phyloP scores from a whole-genome alignment of 2,113 vertebrate species.

The Trochalopteron elliotii region DNA sequence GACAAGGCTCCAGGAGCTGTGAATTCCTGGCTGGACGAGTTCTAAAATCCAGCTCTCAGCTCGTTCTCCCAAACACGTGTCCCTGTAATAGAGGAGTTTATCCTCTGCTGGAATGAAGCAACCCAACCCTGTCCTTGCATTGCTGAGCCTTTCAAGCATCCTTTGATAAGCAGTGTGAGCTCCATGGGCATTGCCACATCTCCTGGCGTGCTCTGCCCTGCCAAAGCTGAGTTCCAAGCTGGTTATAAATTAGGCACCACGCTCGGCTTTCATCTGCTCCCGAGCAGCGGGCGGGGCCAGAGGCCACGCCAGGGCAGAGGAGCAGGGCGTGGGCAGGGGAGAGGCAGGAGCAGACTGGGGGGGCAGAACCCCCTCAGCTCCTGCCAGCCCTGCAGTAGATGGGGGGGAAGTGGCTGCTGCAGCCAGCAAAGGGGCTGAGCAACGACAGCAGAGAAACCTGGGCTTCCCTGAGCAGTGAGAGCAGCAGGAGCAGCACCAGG shows the following conservation, averaged over 20 bases:
- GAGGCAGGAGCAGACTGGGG: not conserved
- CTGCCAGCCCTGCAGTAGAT: not conserved
- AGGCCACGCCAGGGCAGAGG: conserved; percentile 33
- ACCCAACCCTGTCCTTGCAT: conserved; percentile 38
- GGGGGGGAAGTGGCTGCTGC: not conserved
- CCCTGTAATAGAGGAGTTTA: conserved; percentile 30
- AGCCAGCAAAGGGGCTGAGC: not conserved
- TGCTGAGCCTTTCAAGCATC: conserved; percentile 44
- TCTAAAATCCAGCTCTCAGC: conserved; percentile 45
- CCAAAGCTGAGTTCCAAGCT: conserved; percentile 32
- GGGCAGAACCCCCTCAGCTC: not conserved
- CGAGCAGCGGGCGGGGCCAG: conserved; percentile 7
- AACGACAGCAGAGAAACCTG: not conserved
- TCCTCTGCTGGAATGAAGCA: conserved; percentile 39
- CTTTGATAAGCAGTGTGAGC: conserved; percentile 58
- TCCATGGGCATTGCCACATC: conserved; percentile 57
- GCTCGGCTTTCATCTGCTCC: conserved; percentile 36
- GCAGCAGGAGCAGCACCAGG: not conserved
- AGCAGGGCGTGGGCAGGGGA: conserved; percentile 1
- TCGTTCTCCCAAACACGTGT: conserved; percentile 45
- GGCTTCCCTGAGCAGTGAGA: not conserved
- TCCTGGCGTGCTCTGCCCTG: conserved; percentile 46
- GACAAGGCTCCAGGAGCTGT: not conserved
- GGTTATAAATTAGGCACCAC: conserved; percentile 27
- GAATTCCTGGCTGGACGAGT: not conserved